These are phyloP conservation scores for Vesta saturnalis DNA, from an alignment of 2,888 invertebrate species.

Conservation along the genomic window DNA sequence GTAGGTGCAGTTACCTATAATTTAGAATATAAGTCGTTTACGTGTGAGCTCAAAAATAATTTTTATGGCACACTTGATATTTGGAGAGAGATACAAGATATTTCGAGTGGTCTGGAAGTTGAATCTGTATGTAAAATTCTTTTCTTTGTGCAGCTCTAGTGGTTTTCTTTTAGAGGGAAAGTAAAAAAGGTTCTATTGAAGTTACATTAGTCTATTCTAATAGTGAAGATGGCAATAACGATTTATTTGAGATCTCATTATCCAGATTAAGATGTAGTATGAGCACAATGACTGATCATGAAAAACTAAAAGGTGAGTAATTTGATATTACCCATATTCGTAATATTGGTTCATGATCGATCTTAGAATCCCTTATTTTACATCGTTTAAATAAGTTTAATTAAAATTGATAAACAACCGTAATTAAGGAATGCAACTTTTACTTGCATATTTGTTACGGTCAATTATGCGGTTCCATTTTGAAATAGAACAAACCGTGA, in stretches of 20 bases:
- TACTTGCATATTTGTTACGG: no score
- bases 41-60: slow-evolving; percentile 68
- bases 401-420: no score
- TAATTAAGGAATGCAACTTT: no score
- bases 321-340: no score
- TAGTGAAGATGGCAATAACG: slow-evolving; percentile 73
- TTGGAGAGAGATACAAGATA: slow-evolving; percentile 74
- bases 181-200: slow-evolving; percentile 75
- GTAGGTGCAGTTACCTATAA: slow-evolving; percentile 76
- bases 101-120: slow-evolving; percentile 69
- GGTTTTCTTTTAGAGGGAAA: slow-evolving; percentile 67
- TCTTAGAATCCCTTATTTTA: no score
- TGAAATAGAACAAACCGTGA: no score
- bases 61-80: slow-evolving; percentile 74
- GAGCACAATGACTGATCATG: slow-evolving; percentile 78
- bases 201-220: slow-evolving; percentile 71
- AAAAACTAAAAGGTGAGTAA: slow-evolving; percentile 69
- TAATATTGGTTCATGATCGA: no score
- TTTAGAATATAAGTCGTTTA: slow-evolving; percentile 72
- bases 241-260: slow-evolving; percentile 70
- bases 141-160: not conserved
- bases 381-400: no score
- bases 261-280: slow-evolving; percentile 73
- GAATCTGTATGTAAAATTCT: slow-evolving; percentile 60
- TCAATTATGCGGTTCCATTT: no score